Evolutionary conservation across 1,140 invertebrate species (phyloP), one percentile per base, ranked within the genome.

Genomic region (Leptopilina clavipes): DNA sequence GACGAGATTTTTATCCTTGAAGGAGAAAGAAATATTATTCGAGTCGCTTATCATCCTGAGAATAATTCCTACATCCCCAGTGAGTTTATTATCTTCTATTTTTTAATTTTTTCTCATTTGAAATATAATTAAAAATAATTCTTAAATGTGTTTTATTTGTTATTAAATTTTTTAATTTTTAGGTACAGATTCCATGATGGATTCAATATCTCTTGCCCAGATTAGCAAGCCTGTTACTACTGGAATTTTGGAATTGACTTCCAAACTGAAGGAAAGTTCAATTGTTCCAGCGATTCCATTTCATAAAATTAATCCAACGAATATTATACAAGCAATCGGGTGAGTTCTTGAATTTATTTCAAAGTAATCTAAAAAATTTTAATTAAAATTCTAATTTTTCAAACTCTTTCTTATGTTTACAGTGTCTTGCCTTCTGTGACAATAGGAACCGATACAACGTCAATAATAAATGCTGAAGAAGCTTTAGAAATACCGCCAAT

Each of bases 1-100:
- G 94, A 95, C 80, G 96, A 97, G 92, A 94, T 97, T 79, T 96
- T 96, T 89, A 90, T 97, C 65, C 87, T 97, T 76, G 93, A 95
- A 87, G 93, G 94, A 1, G 88, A 92, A 52, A 90, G 94, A 77
- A 93, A 93, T 85, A 90, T 95, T 65, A 88, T 95, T 76, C 89
- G 94, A 25, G 91, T 95, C 22, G 91, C 93, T 73, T 92, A 92
- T 81, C 84, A 87, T 77, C 92, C 92, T 11, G 93, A 93, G 86
- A 77, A 79, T 37, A 86, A 81, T 75, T 85, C 78, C 76, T 86
- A 88, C 82, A 81, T 82, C 73, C 82, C 81, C 73, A 85, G 86
- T 88, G 80, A 73, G 72, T 79, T n/a, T n/a, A n/a, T n/a, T 70
- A 18, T 19, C n/a, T 54, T 73, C 54, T 37, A 56, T 9, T 19